Base-by-base conservation (phyloP, 2,797 vertebrate genomes). In the Artibeus lituratus region DNA sequence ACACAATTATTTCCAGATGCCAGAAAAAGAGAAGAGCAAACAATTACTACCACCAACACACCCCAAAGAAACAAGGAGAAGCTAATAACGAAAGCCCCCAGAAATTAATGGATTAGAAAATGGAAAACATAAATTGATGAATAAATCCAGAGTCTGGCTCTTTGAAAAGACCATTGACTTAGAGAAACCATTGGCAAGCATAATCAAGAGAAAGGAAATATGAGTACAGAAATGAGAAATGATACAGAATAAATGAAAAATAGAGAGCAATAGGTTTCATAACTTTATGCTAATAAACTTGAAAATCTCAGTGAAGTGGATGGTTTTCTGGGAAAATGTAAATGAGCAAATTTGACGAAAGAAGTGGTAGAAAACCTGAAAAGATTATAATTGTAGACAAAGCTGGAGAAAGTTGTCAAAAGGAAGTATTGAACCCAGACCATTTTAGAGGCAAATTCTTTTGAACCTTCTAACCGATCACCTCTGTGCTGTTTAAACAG, bases 91-190 rank as follows among this genome's bases (percentile, higher is more conserved):
- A 94, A 92, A 77, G 18, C 35, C 35, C 70, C 37, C 49, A 73
- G 94, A 95, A 97, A 97, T 96, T 97, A 97, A 97, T 97, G 97
- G 93, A 82, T 97, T 97, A 97, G 97, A 97, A 97, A 97, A 97
- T 97, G 77, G 92, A 55, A 96, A 96, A 94, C 76, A 39, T 77
- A 85, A 95, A 94, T 69, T 83, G 97, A 97, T 94, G 90, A 95
- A 92, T 83, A 80, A 78, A 73, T 22, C n/a, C 73, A 22, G 55
- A 74, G 74, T 21, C 82, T 92, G 82, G 37, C 73, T 97, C 65
- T 94, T 95, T 77, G 72, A 90, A 96, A 95, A 92, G 82, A 89
- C 82, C 47, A 86, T 42, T 89, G 96, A 94, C 80, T 92, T 97
- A 62, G 29, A 82, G 82, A 96, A 96, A 77, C 69, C 78, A 90